Evolutionary conservation across 2,888 invertebrate species (phyloP).

Genomic region (Coremacera marginata): DNA sequence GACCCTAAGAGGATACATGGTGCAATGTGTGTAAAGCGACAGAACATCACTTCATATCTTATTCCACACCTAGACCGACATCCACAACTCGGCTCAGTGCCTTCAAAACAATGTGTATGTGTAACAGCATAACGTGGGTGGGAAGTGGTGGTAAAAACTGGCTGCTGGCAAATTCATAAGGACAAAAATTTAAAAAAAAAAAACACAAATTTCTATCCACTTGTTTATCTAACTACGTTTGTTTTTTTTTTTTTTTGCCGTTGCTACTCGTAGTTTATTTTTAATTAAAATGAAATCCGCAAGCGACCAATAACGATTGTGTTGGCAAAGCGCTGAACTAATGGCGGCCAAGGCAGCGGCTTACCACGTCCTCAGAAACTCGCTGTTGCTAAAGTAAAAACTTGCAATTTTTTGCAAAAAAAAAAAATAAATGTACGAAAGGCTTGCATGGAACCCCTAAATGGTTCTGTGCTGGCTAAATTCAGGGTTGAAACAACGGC

Average conservation of each 20-base stretch:
- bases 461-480: no score
- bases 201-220: background rate
- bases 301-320: slow-evolving; percentile 35
- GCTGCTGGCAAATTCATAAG: background rate
- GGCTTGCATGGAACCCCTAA: no score
- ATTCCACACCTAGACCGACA: slow-evolving; percentile 3
- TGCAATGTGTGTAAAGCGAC: background rate
- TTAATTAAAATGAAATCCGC: slow-evolving; percentile 43
- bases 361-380: no score
- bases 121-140: no score
- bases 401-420: no score
- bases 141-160: background rate
- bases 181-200: background rate
- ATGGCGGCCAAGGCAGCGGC: background rate
- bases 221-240: background rate
- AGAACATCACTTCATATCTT: background rate
- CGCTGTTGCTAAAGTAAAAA: no score
- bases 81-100: background rate
- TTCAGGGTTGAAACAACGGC: background rate
- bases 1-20: background rate
- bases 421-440: no score
- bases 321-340: slow-evolving; percentile 9
- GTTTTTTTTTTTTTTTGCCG: background rate
- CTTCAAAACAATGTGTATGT: no score
- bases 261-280: slow-evolving; percentile 38